Base-by-base conservation (phyloP, 1,140 invertebrate genomes). In the Gerris buenoi region DNA sequence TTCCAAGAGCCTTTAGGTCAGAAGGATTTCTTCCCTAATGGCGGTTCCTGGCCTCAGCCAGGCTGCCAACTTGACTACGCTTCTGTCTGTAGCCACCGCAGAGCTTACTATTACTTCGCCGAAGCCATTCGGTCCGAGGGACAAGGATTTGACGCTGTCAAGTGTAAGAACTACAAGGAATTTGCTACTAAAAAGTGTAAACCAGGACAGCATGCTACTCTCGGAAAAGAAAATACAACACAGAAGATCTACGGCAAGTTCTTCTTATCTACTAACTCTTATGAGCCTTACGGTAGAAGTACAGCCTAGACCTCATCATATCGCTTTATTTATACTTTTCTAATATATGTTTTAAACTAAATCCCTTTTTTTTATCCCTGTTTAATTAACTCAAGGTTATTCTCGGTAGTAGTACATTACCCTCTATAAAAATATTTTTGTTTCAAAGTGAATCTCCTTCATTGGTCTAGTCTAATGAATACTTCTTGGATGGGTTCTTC, bases 11-110 rank as follows among this genome's bases (percentile, higher is more conserved):
- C 81, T 0, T 73, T 81, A 0, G 86, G 84, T 1, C 80, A 80
- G 1, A 79, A 80, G 1, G 86, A 87, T 68, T 82, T 86, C 68
- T 87, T 82, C 78, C 84, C 84, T 0, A 86, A 86, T 72, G 83
- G 81, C 65, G 82, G 82, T 0, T 74, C 72, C 2, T 74, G 76
- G 3, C 75, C 80, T 2, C 88, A 89, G 72, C 86, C 86, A 0
- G 88, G 87, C 2, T 88, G 87, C 65, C 3, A 73, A 27, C 72
- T 74, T 59, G 65, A 75, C 68, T 66, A 70, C 66, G 29, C 72
- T 66, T 71, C 73, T 73, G 79, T 79, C 15, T 80, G 79, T 46
- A 80, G 79, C 67, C 80, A 81, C 68, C 75, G 79, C 2, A 72
- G 80, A 67, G 79, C 80, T 1, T 79, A 80, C 68, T 77, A 79